Evolutionary conservation across 2,113 vertebrate genomes (phyloP).

Genomic region (Istiophorus platypterus): DNA sequence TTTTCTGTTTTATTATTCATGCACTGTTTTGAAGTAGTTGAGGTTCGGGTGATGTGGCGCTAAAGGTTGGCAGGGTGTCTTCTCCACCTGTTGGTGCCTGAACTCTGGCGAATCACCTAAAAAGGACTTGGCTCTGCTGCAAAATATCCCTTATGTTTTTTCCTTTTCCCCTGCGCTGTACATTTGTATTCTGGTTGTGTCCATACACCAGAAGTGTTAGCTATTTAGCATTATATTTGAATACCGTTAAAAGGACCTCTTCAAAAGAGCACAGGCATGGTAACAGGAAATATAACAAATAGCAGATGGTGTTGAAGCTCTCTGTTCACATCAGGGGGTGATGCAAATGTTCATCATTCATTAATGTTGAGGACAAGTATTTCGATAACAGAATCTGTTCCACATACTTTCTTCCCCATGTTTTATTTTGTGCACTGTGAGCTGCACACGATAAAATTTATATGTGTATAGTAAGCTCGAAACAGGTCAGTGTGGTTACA

Average conservation of each 20-base stretch:
- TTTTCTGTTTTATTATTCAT: slow-evolving; percentile 4
- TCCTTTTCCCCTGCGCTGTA: slow-evolving; percentile 3
- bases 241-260: slow-evolving; percentile 79
- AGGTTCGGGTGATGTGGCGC: slow-evolving; percentile 13
- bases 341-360: slow-evolving; percentile 79
- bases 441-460: slow-evolving; percentile 1
- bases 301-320: slow-evolving; percentile 83
- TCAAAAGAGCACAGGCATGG: slow-evolving; percentile 73
- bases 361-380: slow-evolving; percentile 74
- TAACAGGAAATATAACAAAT: slow-evolving; percentile 77
- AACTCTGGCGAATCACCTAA: slow-evolving; percentile 10
- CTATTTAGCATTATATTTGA: slow-evolving; percentile 83
- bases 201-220: slow-evolving; percentile 69
- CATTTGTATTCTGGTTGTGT: slow-evolving; percentile 73
- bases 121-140: slow-evolving; percentile 17
- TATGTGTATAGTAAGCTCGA: slow-evolving; percentile 39
- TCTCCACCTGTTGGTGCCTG: slow-evolving; percentile 14
- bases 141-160: slow-evolving; percentile 29
- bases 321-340: slow-evolving; percentile 77
- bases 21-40: slow-evolving; percentile 30
- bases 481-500: slow-evolving; percentile 67
- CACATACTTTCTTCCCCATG: slow-evolving; percentile 7
- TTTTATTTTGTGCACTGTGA: slow-evolving; percentile 9
- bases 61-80: slow-evolving; percentile 6
- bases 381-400: slow-evolving; percentile 61